These are phyloP conservation scores for Ammospiza caudacuta DNA, from an alignment of 2,113 vertebrate genomes.

Conservation along the genomic window DNA sequence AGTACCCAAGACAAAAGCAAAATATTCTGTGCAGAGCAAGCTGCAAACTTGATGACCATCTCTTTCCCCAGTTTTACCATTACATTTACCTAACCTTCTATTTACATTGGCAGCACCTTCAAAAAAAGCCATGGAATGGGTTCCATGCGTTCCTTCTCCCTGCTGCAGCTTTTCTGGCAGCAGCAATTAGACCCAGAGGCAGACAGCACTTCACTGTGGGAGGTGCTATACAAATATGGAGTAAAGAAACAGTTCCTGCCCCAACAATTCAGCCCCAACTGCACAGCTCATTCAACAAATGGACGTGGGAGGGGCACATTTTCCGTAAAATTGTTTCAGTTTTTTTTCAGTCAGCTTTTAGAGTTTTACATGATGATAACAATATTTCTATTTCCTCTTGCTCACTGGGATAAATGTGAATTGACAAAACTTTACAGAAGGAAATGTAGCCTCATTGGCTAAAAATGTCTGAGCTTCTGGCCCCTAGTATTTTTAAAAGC, in stretches of 20 bases:
- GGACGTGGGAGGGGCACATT: rapidly evolving
- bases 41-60: background rate
- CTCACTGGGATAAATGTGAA: background rate
- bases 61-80: background rate
- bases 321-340: background rate
- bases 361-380: background rate
- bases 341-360: background rate
- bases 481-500: background rate
- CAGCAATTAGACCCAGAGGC: background rate
- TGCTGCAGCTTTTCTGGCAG: conserved; percentile 1
- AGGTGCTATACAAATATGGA: background rate
- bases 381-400: background rate
- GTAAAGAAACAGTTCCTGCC: background rate
- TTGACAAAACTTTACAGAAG: background rate
- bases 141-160: background rate
- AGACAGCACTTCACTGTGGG: background rate
- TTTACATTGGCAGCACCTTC: background rate
- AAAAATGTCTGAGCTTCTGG: background rate
- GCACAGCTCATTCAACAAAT: background rate
- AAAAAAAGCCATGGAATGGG: background rate
- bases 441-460: background rate
- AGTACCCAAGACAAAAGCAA: conserved; percentile 1
- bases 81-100: background rate
- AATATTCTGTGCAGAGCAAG: background rate
- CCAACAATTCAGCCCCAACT: background rate